Base-by-base conservation (phyloP, 1,140 invertebrate genomes). In the Physella acuta region DNA sequence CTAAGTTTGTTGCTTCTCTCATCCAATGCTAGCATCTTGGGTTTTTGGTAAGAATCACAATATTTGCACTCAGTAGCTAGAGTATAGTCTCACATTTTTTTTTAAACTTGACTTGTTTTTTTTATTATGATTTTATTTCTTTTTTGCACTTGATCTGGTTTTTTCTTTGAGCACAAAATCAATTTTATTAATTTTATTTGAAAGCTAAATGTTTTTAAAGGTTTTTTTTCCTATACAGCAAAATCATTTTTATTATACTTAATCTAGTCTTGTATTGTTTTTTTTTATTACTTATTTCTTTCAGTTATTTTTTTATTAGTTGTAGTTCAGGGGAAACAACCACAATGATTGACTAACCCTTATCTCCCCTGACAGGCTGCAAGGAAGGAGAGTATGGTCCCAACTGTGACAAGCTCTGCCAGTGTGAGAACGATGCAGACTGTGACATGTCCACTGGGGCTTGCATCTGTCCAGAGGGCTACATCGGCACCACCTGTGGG, bases 341-440 rank as follows among this genome's bases (percentile, higher is more conserved):
- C 44, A 49, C 44, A 49, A 49, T n/a, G n/a, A n/a, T n/a, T n/a
- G n/a, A n/a, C n/a, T n/a, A n/a, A n/a, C n/a, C n/a, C n/a, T n/a
- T n/a, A n/a, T n/a, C n/a, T n/a, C n/a, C n/a, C n/a, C 20, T 16
- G 44, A 14, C 61, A 81, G 81, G 77, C 14, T 82, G 81, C 60
- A 70, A 56, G 49, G 75, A 78, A 16, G 75, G 77, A 11, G 63
- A 75, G 34, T 81, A 71, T 62, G 79, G 81, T 26, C 75, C 77
- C 0, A 76, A 78, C 58, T 82, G 81, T 75, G 72, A 76, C 34
- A 70, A 71, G 20, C 55, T 70, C n/a, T 82, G 81, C 70, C 68
- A 78, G 53, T 82, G 81, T 75, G 70, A 79, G 77, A 84, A 79
- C 74, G 83, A 78, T 24, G 83, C 78, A 8, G 89, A 90, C 64